Evolutionary conservation across 2,888 invertebrate species (phyloP).

Genomic region (Drymonia ruficornis): DNA sequence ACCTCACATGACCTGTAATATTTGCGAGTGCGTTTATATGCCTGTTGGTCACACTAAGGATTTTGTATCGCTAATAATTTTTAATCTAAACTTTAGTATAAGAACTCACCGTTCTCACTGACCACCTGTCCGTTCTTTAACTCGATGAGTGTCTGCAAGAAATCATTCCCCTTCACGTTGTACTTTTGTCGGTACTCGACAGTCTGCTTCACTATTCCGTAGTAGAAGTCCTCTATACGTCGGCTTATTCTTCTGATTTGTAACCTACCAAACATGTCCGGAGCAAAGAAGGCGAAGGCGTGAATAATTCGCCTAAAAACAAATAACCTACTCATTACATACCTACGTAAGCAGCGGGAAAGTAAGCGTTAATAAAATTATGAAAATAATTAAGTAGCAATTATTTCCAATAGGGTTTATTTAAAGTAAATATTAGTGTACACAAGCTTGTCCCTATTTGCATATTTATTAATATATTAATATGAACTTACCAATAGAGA

Average conservation of each 20-base stretch:
- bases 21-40: background rate
- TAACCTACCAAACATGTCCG: conserved; percentile 64
- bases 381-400: too few relatives aligned
- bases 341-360: background rate
- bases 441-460: too few relatives aligned
- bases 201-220: conserved; percentile 65
- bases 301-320: conserved; percentile 67
- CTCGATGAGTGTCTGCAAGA: conserved; percentile 81
- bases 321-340: too few relatives aligned
- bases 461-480: too few relatives aligned
- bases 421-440: too few relatives aligned
- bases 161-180: conserved; percentile 74
- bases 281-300: conserved; percentile 71
- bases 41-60: too few relatives aligned
- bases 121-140: conserved; percentile 70
- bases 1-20: background rate
- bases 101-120: background rate
- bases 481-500: conserved; percentile 65
- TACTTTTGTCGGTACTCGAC: conserved; percentile 65
- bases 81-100: background rate
- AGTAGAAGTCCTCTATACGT: conserved; percentile 69
- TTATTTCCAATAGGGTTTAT: too few relatives aligned
- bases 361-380: background rate
- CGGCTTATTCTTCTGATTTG: conserved; percentile 67
- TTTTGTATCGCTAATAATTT: too few relatives aligned